A percentile compares a stretch with the other conserved stretches of the same genome.
These are phyloP conservation scores for Iguana delicatissima DNA, from an alignment of 2,797 vertebrate genomes.

Conservation along the genomic window DNA sequence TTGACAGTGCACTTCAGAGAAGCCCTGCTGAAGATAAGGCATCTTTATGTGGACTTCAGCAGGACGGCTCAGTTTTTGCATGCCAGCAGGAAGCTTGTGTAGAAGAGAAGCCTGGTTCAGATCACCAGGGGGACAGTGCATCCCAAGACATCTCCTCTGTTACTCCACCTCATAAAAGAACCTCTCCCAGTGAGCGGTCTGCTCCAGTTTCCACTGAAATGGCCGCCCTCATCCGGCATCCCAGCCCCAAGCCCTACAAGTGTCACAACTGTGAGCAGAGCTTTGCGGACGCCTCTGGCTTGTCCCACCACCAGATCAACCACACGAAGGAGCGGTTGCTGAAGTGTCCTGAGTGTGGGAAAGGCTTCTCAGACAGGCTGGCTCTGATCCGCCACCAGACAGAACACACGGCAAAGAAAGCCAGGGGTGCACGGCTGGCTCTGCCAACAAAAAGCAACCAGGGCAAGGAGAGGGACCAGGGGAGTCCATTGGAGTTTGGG, in stretches of 20 bases:
- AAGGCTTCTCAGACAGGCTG: conserved; percentile 11
- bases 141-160: not conserved
- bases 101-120: not conserved
- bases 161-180: not conserved
- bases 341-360: conserved; percentile 19
- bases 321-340: conserved; percentile 13
- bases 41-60: not conserved
- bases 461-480: not conserved
- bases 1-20: not conserved
- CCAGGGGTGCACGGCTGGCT: rapidly evolving
- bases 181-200: not conserved
- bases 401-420: not conserved
- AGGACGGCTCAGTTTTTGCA: not conserved
- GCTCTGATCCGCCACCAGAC: conserved; percentile 27
- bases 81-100: not conserved
- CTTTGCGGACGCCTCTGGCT: not conserved
- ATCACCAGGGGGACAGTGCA: no score
- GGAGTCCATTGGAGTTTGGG: conserved; percentile 8
- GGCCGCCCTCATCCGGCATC: conserved; percentile 32
- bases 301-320: conserved; percentile 19
- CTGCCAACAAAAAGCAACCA: not conserved
- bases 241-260: conserved; percentile 39
- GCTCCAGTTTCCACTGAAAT: conserved; percentile 33
- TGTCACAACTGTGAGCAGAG: conserved; percentile 28
- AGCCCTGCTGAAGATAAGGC: not conserved